These are phyloP conservation scores for Cygnus atratus DNA, from an alignment of 2,113 vertebrate species.

Conservation along the genomic window DNA sequence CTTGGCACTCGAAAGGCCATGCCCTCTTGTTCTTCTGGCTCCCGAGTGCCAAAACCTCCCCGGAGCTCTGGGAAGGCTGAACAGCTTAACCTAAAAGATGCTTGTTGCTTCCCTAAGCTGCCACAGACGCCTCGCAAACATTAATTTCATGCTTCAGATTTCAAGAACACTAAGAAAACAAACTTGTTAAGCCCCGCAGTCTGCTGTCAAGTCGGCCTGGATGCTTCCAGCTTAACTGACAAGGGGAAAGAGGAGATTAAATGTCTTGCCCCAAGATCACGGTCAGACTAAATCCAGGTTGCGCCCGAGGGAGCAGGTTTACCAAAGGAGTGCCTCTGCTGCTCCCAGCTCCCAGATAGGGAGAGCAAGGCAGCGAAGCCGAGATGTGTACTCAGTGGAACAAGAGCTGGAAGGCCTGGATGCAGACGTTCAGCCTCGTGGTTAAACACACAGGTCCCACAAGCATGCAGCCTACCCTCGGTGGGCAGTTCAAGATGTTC, in stretches of 20 bases:
- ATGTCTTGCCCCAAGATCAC: background rate
- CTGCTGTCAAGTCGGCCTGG: background rate
- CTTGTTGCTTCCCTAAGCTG: constrained; percentile 13
- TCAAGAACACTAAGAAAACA: constrained; percentile 15
- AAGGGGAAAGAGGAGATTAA: constrained; percentile 24
- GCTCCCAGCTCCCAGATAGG: background rate
- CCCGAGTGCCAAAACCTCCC: background rate
- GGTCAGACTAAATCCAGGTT: background rate
- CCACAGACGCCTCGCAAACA: constrained; percentile 9
- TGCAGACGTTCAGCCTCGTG: background rate
- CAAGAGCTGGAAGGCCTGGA: background rate
- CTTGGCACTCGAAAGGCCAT: background rate
- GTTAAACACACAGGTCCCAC: background rate
- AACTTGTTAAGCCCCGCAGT: background rate
- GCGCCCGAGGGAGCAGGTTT: background rate
- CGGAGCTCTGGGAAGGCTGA: background rate
- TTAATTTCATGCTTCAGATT: constrained; percentile 27
- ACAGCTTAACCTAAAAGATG: background rate
- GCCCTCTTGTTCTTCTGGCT: background rate
- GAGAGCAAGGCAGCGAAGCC: background rate
- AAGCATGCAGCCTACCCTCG: background rate
- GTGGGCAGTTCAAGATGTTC: background rate
- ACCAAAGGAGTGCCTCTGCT: background rate
- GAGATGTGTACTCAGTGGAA: background rate
- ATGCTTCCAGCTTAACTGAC: constrained; percentile 5